Evolutionary conservation across 2,797 vertebrate species (phyloP).

Genomic region (Enteromius argenteus): DNA sequence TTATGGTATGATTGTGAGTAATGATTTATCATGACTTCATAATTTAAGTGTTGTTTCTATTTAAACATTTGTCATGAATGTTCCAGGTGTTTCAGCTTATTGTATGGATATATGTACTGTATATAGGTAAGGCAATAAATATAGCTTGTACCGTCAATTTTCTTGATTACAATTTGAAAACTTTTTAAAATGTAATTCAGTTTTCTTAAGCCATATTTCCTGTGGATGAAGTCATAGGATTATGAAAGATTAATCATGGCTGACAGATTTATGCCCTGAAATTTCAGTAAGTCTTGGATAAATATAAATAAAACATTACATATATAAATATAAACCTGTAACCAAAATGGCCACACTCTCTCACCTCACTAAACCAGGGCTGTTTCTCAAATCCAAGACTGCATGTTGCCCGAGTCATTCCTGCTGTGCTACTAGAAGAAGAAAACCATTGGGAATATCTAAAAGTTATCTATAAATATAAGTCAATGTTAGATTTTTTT

Average conservation of each 20-base stretch:
- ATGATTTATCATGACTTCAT: neutral
- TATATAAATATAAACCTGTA: neutral
- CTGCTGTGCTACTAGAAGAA: neutral
- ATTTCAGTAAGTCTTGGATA: neutral
- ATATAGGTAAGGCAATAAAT: constrained; percentile 11
- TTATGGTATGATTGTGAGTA: constrained; percentile 16
- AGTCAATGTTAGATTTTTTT: no score
- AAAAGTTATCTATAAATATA: no score
- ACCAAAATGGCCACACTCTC: neutral
- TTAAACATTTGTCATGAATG: neutral
- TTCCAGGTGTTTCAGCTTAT: neutral
- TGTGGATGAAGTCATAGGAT: neutral
- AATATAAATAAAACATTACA: neutral
- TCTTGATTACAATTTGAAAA: neutral
- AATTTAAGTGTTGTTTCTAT: neutral
- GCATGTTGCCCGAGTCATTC: neutral
- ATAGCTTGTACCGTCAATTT: neutral
- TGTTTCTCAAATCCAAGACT: no score
- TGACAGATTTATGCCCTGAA: neutral
- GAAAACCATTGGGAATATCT: neutral
- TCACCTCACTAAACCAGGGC: neutral
- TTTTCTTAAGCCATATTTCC: neutral
- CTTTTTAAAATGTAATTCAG: neutral
- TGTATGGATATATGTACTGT: neutral
- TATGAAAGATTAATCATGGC: neutral